Percentiles rank a stretch among this genome's conserved stretches.
These are phyloP conservation scores for Saccostrea cuccullata DNA, from an alignment of 1,140 invertebrate genomes.

Conservation along the genomic window DNA sequence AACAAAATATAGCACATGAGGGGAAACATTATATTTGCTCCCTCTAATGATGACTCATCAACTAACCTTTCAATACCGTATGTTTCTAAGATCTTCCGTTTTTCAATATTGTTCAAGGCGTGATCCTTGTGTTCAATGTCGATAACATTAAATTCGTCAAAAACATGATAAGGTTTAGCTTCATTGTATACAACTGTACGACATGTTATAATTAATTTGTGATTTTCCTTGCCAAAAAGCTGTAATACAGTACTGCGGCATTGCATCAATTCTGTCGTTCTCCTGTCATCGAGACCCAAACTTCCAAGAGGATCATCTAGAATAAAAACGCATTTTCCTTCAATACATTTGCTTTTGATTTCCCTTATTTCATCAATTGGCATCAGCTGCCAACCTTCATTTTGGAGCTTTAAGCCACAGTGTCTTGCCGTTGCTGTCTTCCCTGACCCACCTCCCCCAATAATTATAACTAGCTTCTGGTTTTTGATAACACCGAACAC, in stretches of 20 bases:
- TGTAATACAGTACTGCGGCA: not conserved
- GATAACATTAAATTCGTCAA: not conserved
- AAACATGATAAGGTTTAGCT: not conserved
- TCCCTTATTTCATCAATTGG: not conserved
- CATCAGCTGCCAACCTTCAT: not conserved
- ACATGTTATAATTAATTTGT: not conserved
- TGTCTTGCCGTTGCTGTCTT: not conserved
- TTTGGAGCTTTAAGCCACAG: not conserved
- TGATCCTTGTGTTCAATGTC: not conserved
- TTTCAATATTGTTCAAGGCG: not conserved
- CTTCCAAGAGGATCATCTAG: not conserved
- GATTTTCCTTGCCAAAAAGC: not conserved
- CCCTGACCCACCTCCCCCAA: too few species aligned
- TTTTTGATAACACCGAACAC: not conserved
- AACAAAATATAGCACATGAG: not conserved
- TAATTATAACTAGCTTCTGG: not conserved
- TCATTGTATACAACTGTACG: not conserved
- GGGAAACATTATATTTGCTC: not conserved
- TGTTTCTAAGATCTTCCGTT: not conserved
- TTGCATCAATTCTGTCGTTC: not conserved
- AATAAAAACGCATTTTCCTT: not conserved
- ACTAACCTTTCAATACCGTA: not conserved
- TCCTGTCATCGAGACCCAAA: not conserved
- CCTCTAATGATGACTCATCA: not conserved
- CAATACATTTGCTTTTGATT: not conserved